A percentile compares a stretch with the other conserved stretches of the same genome.
Conservation (phyloP, 2,113 vertebrate genomes). For the Vimba vimba region DNA sequence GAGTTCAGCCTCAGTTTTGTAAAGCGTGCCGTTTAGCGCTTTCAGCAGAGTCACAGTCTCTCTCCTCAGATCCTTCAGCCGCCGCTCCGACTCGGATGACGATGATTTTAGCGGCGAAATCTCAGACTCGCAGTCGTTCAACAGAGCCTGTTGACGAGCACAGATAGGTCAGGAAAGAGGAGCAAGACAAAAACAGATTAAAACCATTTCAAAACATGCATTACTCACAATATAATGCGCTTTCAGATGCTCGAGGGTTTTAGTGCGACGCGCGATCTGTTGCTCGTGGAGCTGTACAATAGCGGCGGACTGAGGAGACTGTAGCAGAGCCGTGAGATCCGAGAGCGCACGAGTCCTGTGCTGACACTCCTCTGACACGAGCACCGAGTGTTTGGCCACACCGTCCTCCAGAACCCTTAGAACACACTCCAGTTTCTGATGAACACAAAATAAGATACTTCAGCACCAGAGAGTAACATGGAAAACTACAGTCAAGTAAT, state of each 20-base stretch:
- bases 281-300: slow-evolving; percentile 56
- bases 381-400: slow-evolving; percentile 1
- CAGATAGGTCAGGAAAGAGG: not conserved
- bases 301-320: not conserved
- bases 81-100: slow-evolving; percentile 6
- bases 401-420: slow-evolving; percentile 52
- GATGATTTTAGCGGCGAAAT: not conserved
- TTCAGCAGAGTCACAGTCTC: slow-evolving; percentile 64
- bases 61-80: slow-evolving; percentile 60
- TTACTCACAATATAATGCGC: slow-evolving; percentile 57
- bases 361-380: slow-evolving; percentile 48
- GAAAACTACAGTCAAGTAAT: not conserved
- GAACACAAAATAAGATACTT: not conserved
- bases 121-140: slow-evolving; percentile 37
- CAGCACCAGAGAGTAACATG: not conserved
- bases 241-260: not conserved
- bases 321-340: slow-evolving; percentile 31
- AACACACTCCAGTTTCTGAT: slow-evolving; percentile 65
- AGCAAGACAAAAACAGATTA: not conserved
- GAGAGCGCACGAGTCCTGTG: slow-evolving; percentile 31
- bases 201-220: not conserved
- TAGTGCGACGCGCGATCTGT: slow-evolving; percentile 42
- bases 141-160: slow-evolving; percentile 25
- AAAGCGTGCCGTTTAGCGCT: slow-evolving; percentile 27
- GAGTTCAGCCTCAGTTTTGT: slow-evolving; percentile 55